Base-by-base conservation (phyloP, 2,113 vertebrate species). In the Butorides virescens region DNA sequence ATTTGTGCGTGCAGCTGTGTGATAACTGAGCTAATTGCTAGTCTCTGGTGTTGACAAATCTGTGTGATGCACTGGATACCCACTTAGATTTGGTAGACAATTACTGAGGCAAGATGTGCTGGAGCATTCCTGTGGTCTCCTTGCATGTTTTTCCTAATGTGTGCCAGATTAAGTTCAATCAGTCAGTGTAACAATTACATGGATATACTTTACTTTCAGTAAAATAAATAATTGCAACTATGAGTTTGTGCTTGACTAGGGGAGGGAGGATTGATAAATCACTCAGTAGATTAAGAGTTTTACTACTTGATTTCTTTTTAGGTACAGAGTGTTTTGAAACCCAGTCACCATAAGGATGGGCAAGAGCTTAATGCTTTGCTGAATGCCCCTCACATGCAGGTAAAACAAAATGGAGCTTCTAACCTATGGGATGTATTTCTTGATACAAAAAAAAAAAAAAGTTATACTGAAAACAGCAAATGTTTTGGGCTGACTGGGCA, bases 321-420 rank as follows among this genome's bases (percentile, higher is more conserved):
- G 99, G 99, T 99, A 34, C 99, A 99, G 92, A 98, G 91, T 96
- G 98, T 99, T 96, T 97, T 99, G 90, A 99, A 99, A 97, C 98
- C 98, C 88, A 98, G 98, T 90, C 98, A 99, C 71, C 98, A 99
- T 62, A 99, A 98, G 91, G 99, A 99, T 96, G 98, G 98, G 53
- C 97, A 99, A 93, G 99, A 99, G 95, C 98, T 99, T 95, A 98
- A 96, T 94, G 97, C 98, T 88, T 98, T 99, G 95, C 98, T 99
- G 95, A 99, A 97, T 97, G 98, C 99, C 27, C 99, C 99, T 89
- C 99, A 99, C 88, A 97, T 99, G 88, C 98, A 99, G 99, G 99
- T 99, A 98, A 87, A 95, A 90, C 23, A 68, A 73, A 65, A 66
- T 29, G 4, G n/a, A 80, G 34, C 25, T 52, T 86, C 6, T 30